Conservation (phyloP, 1,140 invertebrate genomes). For the Drosophila pseudoananassae region DNA sequence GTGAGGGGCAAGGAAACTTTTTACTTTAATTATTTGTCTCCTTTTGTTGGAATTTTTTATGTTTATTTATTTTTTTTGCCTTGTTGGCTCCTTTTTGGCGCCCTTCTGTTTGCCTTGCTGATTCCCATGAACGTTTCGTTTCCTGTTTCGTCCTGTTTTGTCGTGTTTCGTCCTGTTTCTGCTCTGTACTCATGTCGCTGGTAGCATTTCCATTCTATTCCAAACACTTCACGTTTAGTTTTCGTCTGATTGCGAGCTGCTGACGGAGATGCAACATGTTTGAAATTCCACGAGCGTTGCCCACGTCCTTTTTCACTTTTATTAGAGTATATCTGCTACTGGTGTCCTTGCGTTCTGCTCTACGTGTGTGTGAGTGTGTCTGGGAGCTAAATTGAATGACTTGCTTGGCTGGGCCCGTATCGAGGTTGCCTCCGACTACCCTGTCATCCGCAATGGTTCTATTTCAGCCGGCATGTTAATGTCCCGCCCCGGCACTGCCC, state of each 20-base stretch:
- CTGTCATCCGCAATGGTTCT: constrained; percentile 26
- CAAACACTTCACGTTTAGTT: constrained; percentile 43
- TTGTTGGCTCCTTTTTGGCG: constrained; percentile 10
- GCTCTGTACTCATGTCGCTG: constrained; percentile 44
- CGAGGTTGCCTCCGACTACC: constrained; percentile 16
- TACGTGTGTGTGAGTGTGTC: constrained; percentile 18
- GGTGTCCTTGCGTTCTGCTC: constrained; percentile 22
- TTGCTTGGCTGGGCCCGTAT: constrained; percentile 59
- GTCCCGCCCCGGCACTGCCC: constrained; percentile 16
- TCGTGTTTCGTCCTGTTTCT: constrained; percentile 23
- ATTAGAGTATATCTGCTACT: constrained; percentile 48
- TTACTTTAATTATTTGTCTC: constrained; percentile 73
- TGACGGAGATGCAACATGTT: constrained; percentile 64
- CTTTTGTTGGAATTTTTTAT: constrained; percentile 31
- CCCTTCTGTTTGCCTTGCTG: constrained; percentile 64
- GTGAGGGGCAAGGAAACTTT: constrained; percentile 57
- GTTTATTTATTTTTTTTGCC: constrained; percentile 10
- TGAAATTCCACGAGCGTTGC: constrained; percentile 73
- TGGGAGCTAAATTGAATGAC: constrained; percentile 69
- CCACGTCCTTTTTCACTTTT: constrained; percentile 77
- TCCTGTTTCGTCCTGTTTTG: constrained; percentile 14
- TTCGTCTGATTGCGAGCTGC: constrained; percentile 55
- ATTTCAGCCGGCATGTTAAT: constrained; percentile 60
- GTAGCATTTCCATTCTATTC: constrained; percentile 63
- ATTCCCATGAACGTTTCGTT: constrained; percentile 55